Base-by-base conservation (phyloP, 2,113 vertebrate genomes). In the Microcebus griseorufus region DNA sequence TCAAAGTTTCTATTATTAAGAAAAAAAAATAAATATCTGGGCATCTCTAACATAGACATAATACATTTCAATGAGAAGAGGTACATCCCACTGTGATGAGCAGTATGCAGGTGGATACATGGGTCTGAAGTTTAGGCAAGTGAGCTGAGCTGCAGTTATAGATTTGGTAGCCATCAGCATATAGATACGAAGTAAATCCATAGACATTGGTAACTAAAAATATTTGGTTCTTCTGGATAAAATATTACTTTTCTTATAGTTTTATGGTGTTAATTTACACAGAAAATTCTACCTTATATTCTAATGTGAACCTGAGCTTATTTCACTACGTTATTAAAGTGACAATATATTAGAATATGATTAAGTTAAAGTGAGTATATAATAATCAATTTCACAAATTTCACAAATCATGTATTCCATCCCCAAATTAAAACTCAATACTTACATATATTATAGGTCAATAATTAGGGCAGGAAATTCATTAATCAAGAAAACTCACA, bases 401-500 rank as follows among this genome's bases (percentile, higher is more conserved):
- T 96, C 37, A 87, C 7, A 82, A 84, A 75, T 86, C 13, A 85
- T 34, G 1, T 75, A 14, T 70, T 88, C 22, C 2, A 72, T 42
- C 42, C 14, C 55, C 60, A 93, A 81, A 27, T 88, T 94, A 90
- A 93, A n/a, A 70, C 0, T 90, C 25, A 70, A 12, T 51, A 23
- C 17, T 55, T 92, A 55, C 17, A 58, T 37, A 39, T 55, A 70
- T 32, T 76, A 60, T 1, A 64, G n/a, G 20, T 67, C 8, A 53
- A 5, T 70, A 51, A 80, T 3, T 93, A 12, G n/a, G 39, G 27
- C 25, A 86, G 42, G 48, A 73, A 88, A 53, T 88, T 81, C 2
- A 88, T 75, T 96, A 90, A 73, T 34, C 45, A 88, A 70, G 82
- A 90, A 91, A 88, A 91, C 2, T 82, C 22, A 89, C 34, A 58